Conservation (phyloP, 2,113 vertebrate genomes). For the Setophaga petechia region DNA sequence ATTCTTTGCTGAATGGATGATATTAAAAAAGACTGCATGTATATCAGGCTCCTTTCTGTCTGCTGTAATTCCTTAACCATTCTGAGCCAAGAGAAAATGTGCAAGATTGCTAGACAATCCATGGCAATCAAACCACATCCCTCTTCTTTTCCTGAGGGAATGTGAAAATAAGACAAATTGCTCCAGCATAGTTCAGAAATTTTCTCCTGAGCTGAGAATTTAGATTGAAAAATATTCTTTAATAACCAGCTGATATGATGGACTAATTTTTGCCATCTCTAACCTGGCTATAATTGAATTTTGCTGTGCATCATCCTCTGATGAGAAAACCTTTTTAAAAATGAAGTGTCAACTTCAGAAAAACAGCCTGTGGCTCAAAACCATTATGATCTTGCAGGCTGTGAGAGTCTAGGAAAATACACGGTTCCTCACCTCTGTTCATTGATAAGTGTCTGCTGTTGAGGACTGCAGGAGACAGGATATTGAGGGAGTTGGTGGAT, state of each 20-base stretch:
- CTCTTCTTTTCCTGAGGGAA: neutral
- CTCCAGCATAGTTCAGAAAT: neutral
- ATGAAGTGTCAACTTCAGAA: neutral
- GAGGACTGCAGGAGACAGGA: neutral
- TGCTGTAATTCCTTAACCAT: neutral
- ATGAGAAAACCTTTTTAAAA: neutral
- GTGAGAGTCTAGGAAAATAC: neutral
- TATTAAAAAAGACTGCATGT: neutral
- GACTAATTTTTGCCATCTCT: neutral
- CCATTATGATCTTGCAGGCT: neutral
- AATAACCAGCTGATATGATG: neutral
- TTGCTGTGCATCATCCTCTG: neutral
- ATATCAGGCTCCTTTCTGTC: conserved; percentile 7
- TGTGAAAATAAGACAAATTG: neutral
- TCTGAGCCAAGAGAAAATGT: conserved; percentile 3
- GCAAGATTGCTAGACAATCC: neutral
- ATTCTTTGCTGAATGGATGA: neutral
- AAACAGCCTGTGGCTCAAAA: neutral
- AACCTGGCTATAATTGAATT: neutral
- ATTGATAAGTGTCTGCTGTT: neutral
- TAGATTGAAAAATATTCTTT: neutral
- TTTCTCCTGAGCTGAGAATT: neutral
- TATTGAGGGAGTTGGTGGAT: neutral
- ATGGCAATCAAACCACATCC: neutral
- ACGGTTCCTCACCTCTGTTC: neutral